Evolutionary conservation across 2,797 vertebrate genomes (phyloP).

Genomic region (Myripristis jacobus): DNA sequence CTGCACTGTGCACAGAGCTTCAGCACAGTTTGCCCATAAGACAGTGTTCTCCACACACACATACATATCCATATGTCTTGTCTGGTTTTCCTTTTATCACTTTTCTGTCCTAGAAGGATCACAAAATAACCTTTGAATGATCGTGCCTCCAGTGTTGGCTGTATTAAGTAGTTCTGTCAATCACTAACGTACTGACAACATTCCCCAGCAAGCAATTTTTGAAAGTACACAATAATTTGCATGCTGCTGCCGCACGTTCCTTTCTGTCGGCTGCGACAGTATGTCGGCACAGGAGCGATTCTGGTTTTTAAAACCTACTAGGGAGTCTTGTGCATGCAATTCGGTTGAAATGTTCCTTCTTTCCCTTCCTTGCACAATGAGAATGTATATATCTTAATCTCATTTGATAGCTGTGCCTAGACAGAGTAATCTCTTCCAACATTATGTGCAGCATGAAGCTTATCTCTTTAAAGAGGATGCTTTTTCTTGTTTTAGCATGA

Average conservation of each 20-base stretch:
- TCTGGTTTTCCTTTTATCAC: slow-evolving; percentile 56
- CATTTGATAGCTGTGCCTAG: slow-evolving; percentile 86
- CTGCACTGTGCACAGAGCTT: slow-evolving; percentile 43
- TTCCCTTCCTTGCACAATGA: slow-evolving; percentile 60
- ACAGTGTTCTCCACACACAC: slow-evolving; percentile 30
- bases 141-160: slow-evolving; percentile 70
- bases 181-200: slow-evolving; percentile 77
- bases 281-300: slow-evolving; percentile 53
- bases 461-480: slow-evolving; percentile 86
- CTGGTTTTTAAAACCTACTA: slow-evolving; percentile 61
- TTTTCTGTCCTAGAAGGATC: slow-evolving; percentile 66
- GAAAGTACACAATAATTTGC: slow-evolving; percentile 81
- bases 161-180: slow-evolving; percentile 83
- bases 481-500: slow-evolving; percentile 87
- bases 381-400: slow-evolving; percentile 84
- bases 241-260: slow-evolving; percentile 74
- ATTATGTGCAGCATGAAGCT: slow-evolving; percentile 85
- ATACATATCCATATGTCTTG: slow-evolving; percentile 43
- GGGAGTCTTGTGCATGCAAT: slow-evolving; percentile 66
- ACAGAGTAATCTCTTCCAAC: slow-evolving; percentile 84
- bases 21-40: slow-evolving; percentile 49
- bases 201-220: slow-evolving; percentile 78
- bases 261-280: slow-evolving; percentile 61
- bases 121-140: slow-evolving; percentile 73
- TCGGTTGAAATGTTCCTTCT: slow-evolving; percentile 68